Evolutionary conservation across 2,888 invertebrate genomes (phyloP).

Genomic region (Boloria euphrosyne): DNA sequence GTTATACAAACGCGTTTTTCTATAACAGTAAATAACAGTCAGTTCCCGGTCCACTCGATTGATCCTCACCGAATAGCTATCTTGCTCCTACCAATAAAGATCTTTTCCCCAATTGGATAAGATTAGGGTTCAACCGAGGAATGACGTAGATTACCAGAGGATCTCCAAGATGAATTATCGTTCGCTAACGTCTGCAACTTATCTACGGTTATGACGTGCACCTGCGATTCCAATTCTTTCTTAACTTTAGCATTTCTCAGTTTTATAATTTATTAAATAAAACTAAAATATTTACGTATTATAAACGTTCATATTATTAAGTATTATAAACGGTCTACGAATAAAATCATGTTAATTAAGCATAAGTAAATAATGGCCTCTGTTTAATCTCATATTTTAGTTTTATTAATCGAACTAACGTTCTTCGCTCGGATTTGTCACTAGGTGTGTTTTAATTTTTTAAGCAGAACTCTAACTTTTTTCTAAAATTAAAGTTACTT

Average conservation of each 20-base stretch:
- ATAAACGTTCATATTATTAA: no score
- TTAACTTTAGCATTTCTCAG: not conserved
- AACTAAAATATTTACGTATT: not conserved
- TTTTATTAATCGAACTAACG: no score
- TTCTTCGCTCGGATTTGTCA: no score
- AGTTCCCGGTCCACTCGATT: constrained; percentile 47
- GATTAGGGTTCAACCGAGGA: constrained; percentile 56
- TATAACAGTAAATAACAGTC: constrained; percentile 55
- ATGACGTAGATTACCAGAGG: constrained; percentile 54
- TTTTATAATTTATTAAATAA: not conserved
- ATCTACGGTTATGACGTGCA: constrained; percentile 14
- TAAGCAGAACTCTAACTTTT: no score
- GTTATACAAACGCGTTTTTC: constrained; percentile 28
- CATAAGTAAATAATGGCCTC: no score
- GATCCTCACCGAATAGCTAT: constrained; percentile 35
- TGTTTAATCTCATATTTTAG: not conserved
- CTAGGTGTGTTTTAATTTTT: no score
- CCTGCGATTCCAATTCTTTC: constrained; percentile 10
- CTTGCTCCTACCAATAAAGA: constrained; percentile 47
- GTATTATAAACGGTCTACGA: no score
- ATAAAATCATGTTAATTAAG: no score
- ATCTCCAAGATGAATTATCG: constrained; percentile 31
- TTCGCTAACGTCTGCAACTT: constrained; percentile 26
- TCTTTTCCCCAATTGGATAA: constrained; percentile 68
- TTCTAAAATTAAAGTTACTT: no score